Conservation (phyloP, 2,888 invertebrate species). For the Lasioglossum vierecki region DNA sequence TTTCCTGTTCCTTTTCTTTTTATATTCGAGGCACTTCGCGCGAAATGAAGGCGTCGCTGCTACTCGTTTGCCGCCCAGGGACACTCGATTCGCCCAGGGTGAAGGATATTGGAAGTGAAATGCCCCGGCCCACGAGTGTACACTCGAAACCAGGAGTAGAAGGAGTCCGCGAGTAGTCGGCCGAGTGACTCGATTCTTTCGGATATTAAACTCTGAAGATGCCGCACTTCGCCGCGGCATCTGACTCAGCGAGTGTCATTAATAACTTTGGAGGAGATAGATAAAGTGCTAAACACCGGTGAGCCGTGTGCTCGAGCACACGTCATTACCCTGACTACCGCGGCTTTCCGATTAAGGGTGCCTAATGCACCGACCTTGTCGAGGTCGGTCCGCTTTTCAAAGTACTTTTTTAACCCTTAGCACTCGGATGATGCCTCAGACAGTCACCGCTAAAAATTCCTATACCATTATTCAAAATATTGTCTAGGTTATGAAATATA, state of each 20-base stretch:
- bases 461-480: too few species aligned
- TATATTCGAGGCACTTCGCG: conserved; percentile 45
- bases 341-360: conserved; percentile 54
- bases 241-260: conserved; percentile 81
- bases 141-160: conserved; percentile 49
- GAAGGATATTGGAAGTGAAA: conserved; percentile 62
- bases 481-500: too few species aligned
- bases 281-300: conserved; percentile 79
- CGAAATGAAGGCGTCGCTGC: conserved; percentile 54
- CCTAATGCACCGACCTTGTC: conserved; percentile 60
- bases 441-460: too few species aligned
- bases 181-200: conserved; percentile 77
- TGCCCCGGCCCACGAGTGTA: conserved; percentile 51
- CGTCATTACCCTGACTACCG: conserved; percentile 69
- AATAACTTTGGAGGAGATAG: conserved; percentile 78
- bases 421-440: too few species aligned
- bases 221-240: conserved; percentile 67
- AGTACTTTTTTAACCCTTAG: neutral
- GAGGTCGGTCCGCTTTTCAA: conserved; percentile 43
- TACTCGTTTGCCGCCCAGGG: conserved; percentile 43
- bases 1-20: conserved; percentile 10
- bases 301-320: conserved; percentile 70
- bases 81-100: conserved; percentile 57
- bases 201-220: conserved; percentile 82
- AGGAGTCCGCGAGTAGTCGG: conserved; percentile 61